Evolutionary conservation across 2,888 invertebrate genomes (phyloP).

Genomic region (Cryptus viduatorius): DNA sequence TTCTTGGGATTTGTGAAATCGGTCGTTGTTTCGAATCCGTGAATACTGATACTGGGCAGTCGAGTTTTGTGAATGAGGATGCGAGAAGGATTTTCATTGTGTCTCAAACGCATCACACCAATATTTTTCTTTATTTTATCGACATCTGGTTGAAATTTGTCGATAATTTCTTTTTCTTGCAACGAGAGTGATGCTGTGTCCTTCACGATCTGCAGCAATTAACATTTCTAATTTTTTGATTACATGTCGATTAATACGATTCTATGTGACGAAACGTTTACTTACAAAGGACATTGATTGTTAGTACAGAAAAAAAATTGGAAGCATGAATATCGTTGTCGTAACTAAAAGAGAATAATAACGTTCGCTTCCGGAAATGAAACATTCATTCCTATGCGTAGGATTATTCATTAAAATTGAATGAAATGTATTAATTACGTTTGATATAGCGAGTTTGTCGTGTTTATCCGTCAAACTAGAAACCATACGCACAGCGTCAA

Average conservation of each 20-base stretch:
- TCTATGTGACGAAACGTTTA: not conserved
- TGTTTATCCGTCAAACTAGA: constrained; percentile 70
- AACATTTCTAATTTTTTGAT: not conserved
- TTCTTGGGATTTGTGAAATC: constrained; percentile 51
- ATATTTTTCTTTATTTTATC: constrained; percentile 66
- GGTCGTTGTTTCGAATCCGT: constrained; percentile 68
- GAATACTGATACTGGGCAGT: constrained; percentile 71
- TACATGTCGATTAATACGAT: not conserved
- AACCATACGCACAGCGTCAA: constrained; percentile 70
- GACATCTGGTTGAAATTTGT: constrained; percentile 60
- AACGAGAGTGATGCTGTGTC: constrained; percentile 66
- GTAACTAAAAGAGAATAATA: not conserved
- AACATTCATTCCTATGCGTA: not conserved
- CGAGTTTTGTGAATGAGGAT: constrained; percentile 71
- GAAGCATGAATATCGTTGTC: not conserved
- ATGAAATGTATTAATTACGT: constrained; percentile 58
- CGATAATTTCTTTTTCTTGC: constrained; percentile 63
- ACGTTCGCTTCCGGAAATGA: not conserved
- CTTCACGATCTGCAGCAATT: constrained; percentile 63
- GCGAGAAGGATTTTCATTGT: constrained; percentile 71
- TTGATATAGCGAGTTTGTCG: constrained; percentile 68
- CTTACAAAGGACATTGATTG: no score
- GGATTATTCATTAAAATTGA: not conserved
- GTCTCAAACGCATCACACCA: constrained; percentile 67
- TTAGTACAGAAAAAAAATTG: not conserved